Conservation (phyloP, 1,140 invertebrate genomes). For the Ridgeia piscesae region DNA sequence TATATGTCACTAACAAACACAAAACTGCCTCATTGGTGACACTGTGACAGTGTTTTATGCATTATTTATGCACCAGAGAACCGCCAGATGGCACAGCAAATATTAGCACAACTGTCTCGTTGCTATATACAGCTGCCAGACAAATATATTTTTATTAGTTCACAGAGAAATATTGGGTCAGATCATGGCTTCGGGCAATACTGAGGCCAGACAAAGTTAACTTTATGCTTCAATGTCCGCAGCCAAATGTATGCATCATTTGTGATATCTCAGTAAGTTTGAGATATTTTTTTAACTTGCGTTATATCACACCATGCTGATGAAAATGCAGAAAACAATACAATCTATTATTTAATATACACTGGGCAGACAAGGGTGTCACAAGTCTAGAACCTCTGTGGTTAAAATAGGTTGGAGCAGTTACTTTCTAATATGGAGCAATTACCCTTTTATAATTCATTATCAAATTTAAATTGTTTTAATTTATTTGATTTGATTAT, state of each 20-base stretch:
- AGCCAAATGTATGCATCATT: neutral
- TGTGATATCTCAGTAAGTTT: neutral
- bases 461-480: too few species aligned
- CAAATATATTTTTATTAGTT: neutral
- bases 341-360: neutral
- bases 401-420: too few species aligned
- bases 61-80: constrained; percentile 24
- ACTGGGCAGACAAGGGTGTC: neutral
- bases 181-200: neutral
- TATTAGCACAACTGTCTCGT: neutral
- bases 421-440: too few species aligned
- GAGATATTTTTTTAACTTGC: neutral
- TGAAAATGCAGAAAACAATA: neutral
- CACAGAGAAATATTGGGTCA: neutral
- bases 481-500: too few species aligned
- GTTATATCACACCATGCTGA: neutral
- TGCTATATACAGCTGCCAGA: neutral
- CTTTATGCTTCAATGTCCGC: neutral
- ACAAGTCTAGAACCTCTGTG: too few species aligned
- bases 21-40: neutral
- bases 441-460: too few species aligned
- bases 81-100: constrained; percentile 60
- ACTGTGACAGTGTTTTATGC: neutral
- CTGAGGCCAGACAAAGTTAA: neutral
- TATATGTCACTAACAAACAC: neutral